phyloP scores from a whole-genome alignment of 2,888 invertebrate genomes.

The Ephialtes manifestator region DNA sequence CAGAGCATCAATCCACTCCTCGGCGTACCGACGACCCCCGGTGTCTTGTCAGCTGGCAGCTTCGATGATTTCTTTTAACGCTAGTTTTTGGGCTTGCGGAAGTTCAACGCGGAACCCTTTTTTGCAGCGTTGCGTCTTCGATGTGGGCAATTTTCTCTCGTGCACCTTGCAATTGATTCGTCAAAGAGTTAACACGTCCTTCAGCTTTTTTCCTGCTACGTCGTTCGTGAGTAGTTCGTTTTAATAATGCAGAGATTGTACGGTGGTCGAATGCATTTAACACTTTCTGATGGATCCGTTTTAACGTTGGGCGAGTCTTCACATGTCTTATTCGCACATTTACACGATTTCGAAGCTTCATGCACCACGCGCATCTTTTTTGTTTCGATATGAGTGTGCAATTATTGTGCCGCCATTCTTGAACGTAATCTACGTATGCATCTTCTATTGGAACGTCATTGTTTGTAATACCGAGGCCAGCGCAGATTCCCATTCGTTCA shows the following conservation, averaged over 20 bases:
- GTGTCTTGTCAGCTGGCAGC: background rate
- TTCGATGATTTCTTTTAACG: background rate
- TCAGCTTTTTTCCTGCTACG: constrained; percentile 17
- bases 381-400: constrained; percentile 27
- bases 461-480: constrained; percentile 11
- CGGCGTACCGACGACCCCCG: constrained; percentile 29
- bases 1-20: constrained; percentile 53
- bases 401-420: constrained; percentile 23
- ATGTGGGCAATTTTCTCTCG: constrained; percentile 1
- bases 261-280: constrained; percentile 15
- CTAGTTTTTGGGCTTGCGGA: background rate
- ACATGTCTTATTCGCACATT: background rate
- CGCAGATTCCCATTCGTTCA: constrained; percentile 14
- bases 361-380: constrained; percentile 29
- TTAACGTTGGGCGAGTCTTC: background rate
- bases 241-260: constrained; percentile 3
- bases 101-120: constrained; percentile 21
- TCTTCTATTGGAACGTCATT: constrained; percentile 1
- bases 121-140: constrained; percentile 17
- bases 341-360: constrained; percentile 23
- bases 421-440: constrained; percentile 22
- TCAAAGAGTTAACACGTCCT: background rate
- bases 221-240: constrained; percentile 16
- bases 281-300: background rate
- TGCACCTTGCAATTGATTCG: background rate